phyloP scores from a whole-genome alignment of 2,113 vertebrate species.

The Python bivittatus region DNA sequence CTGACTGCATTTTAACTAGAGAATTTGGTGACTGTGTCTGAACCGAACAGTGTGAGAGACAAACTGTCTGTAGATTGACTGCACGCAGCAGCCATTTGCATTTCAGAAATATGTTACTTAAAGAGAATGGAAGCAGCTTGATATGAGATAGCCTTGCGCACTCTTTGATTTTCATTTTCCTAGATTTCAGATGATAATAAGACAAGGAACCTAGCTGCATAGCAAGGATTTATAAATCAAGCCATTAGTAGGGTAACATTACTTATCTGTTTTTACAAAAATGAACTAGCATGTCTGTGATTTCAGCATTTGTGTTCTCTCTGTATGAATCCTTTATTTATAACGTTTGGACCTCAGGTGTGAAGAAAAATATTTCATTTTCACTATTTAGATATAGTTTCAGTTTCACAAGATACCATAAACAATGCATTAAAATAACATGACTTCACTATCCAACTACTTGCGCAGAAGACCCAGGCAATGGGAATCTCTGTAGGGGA shows the following conservation, averaged over 20 bases:
- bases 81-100: not conserved
- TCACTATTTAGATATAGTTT: not conserved
- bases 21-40: not conserved
- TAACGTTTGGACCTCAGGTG: not conserved
- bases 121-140: not conserved
- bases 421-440: not conserved
- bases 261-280: not conserved
- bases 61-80: not conserved
- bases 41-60: not conserved
- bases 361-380: not conserved
- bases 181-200: not conserved
- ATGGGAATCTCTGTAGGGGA: no score
- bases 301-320: not conserved
- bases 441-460: not conserved
- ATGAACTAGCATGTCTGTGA: not conserved
- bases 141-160: not conserved
- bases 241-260: not conserved
- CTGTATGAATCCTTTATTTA: not conserved
- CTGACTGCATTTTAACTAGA: constrained; percentile 1
- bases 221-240: not conserved
- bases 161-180: not conserved
- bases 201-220: not conserved
- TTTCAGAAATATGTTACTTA: not conserved
- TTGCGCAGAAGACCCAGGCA: not conserved
- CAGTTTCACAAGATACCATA: not conserved